Base-by-base conservation (phyloP, 2,888 invertebrate genomes). In the Agrochola circellaris region DNA sequence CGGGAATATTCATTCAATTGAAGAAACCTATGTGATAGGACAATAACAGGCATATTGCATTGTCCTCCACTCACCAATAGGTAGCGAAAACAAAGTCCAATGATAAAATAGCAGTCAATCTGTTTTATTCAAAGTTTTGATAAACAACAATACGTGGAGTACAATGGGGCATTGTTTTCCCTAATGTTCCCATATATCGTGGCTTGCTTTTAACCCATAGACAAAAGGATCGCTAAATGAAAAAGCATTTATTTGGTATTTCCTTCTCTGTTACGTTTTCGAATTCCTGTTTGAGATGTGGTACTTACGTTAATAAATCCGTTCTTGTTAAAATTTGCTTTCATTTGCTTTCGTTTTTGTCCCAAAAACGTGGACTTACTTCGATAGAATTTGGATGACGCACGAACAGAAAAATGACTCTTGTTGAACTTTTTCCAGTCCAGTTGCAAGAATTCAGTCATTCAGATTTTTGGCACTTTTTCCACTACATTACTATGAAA, bases 161-260 rank as follows among this genome's bases (percentile, higher is more conserved):
- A 94, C 93, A 94, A 93, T 91, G 88, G 90, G 79, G 90, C 90
- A 92, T 95, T 94, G 94, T 95, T 94, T 94, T 90, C 91, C 90
- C 91, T 94, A 94, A 95, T 94, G 93, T 91, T 92, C 91, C 89
- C 93, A 94, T 95, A 94, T 92, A 95, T 94, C 91, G 92, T 90
- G 89, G 90, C 91, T 89, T 91, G 92, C 91, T 93, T 94, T 93
- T 92, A 91, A 92, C 91, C 91, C 73, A 81, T 79, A 91, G 90
- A 94, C 93, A 94, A 94, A 93, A 91, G 93, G 91, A 89, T 90
- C 77, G 90, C 90, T 91, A 93, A 94, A 94, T 94, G 93, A 95
- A 94, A 94, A 93, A 92, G 92, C 93, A 90, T 94, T 94, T 93
- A 92, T 93, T 91, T 89, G 85, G 89, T 90, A 91, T 93, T 88